phyloP scores from a whole-genome alignment of 2,888 invertebrate species.

The Mythimna impura region DNA sequence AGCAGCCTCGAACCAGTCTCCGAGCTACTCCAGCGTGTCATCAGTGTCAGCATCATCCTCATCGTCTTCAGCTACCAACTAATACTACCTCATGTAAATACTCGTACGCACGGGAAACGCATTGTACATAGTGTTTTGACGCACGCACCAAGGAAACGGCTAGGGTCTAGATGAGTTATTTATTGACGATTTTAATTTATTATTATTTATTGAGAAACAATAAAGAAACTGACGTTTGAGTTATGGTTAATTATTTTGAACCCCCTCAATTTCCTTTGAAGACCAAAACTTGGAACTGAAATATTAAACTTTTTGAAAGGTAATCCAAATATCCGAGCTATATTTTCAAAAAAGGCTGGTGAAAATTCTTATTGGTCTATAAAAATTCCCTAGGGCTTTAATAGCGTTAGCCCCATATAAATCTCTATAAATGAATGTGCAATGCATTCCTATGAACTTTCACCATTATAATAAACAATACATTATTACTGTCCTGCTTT shows the following conservation, averaged over 20 bases:
- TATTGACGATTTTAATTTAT: conserved; percentile 86
- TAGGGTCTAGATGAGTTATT: conserved; percentile 85
- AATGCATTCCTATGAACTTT: conserved; percentile 58
- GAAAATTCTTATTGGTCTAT: conserved; percentile 22
- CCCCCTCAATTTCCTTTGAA: too few species aligned
- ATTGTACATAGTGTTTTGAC: conserved; percentile 76
- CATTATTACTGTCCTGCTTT: conserved; percentile 45
- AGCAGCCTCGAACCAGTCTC: conserved; percentile 90
- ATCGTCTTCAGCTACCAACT: conserved; percentile 78
- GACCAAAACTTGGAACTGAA: not conserved
- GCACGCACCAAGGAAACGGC: conserved; percentile 82
- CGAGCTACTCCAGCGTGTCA: conserved; percentile 87
- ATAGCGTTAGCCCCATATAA: conserved; percentile 19
- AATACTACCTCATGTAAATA: conserved; percentile 78
- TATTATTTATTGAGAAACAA: conserved; percentile 86
- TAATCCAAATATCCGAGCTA: not conserved
- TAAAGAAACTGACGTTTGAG: conserved; percentile 83
- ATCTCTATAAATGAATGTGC: conserved; percentile 19
- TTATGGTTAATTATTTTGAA: conserved; percentile 56
- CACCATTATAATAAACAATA: conserved; percentile 56
- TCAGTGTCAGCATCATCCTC: conserved; percentile 84
- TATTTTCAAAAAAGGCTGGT: conserved; percentile 12
- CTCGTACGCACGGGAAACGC: conserved; percentile 64
- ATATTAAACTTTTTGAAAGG: not conserved
- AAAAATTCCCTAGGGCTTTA: conserved; percentile 67